phyloP scores from a whole-genome alignment of 2,888 invertebrate species.

The Ectobius pallidus region DNA sequence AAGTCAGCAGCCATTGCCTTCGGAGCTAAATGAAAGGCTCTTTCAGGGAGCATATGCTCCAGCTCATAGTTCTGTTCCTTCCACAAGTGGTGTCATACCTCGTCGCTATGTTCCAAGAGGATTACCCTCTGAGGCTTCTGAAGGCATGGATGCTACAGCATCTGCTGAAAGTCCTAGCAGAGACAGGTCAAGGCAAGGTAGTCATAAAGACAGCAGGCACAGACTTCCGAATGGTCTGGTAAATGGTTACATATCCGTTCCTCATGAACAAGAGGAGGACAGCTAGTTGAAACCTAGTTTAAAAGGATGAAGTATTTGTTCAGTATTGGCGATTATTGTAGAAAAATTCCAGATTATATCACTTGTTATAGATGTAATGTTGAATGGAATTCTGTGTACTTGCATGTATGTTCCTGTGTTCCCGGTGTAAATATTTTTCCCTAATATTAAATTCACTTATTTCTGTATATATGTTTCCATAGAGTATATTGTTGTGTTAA shows the following conservation, averaged over 20 bases:
- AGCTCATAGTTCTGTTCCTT: neutral
- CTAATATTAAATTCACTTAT: no score
- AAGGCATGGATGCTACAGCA: neutral
- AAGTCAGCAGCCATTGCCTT: no score
- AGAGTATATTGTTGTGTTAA: no score
- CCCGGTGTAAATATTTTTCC: no score
- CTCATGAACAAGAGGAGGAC: neutral
- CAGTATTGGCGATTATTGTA: neutral
- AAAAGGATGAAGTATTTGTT: neutral
- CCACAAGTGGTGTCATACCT: neutral
- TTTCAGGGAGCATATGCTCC: neutral
- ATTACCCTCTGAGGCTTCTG: neutral
- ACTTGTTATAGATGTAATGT: no score
- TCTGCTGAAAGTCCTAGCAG: neutral
- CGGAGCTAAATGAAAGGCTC: no score
- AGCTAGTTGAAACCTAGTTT: neutral
- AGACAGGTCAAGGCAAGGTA: neutral
- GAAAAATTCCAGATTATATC: neutral
- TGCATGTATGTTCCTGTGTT: no score
- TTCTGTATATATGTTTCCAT: no score
- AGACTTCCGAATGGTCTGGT: slow-evolving; percentile 15
- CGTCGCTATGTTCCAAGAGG: neutral
- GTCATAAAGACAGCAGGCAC: neutral
- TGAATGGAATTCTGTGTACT: no score
- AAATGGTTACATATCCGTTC: slow-evolving; percentile 11